Evolutionary conservation across 2,113 vertebrate species (phyloP).

Genomic region (Pavo muticus): DNA sequence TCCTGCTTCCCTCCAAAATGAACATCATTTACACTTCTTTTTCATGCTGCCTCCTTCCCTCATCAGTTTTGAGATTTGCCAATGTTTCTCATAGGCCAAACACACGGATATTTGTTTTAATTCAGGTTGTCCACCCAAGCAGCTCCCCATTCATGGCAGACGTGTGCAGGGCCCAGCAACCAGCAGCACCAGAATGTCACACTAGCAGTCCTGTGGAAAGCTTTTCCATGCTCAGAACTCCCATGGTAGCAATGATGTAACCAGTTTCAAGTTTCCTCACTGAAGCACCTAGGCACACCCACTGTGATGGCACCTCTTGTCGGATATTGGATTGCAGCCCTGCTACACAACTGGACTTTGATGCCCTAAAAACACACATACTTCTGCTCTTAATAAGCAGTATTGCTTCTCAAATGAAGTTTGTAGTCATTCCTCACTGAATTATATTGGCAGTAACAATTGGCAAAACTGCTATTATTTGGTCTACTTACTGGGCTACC

Average conservation of each 20-base stretch:
- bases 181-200: slow-evolving; percentile 27
- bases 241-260: neutral
- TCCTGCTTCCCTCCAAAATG: slow-evolving; percentile 28
- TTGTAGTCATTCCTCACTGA: neutral
- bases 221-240: neutral
- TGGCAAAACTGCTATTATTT: neutral
- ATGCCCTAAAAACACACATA: neutral
- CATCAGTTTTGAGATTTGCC: neutral
- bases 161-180: neutral
- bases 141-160: neutral
- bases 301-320: neutral
- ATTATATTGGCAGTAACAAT: neutral
- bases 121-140: slow-evolving; percentile 23
- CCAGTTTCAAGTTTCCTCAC: neutral
- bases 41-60: neutral
- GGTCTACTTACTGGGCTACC: neutral
- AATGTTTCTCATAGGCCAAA: neutral
- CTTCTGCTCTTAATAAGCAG: neutral
- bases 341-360: neutral
- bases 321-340: neutral
- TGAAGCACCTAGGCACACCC: neutral
- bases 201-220: neutral
- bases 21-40: neutral
- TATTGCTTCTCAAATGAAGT: neutral
- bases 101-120: neutral